Evolutionary conservation across 2,113 vertebrate species (phyloP).

Genomic region (Podarcis raffonei): DNA sequence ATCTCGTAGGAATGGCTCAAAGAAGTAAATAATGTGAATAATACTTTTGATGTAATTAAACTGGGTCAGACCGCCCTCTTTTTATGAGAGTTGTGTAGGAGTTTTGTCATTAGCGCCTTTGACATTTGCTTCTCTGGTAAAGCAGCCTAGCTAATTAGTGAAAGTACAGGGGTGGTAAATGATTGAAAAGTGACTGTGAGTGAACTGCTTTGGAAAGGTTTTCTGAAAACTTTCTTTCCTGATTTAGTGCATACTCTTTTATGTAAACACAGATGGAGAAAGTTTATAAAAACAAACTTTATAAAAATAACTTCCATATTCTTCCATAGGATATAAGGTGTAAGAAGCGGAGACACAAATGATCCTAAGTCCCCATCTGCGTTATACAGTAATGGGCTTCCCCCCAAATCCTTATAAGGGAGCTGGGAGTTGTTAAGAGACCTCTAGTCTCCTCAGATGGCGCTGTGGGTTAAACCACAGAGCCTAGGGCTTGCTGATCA

Average conservation of each 20-base stretch:
- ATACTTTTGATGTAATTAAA: rapidly evolving
- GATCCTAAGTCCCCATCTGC: too few species aligned
- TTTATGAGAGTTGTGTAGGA: slow-evolving; percentile 46
- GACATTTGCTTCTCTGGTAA: background rate
- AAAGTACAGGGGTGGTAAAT: background rate
- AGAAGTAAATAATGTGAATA: background rate
- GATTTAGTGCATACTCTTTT: background rate
- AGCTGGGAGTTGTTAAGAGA: too few species aligned
- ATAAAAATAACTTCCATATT: background rate
- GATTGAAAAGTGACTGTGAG: slow-evolving; percentile 17
- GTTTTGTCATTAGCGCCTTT: background rate
- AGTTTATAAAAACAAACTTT: background rate
- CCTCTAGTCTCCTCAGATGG: too few species aligned
- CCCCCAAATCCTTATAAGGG: too few species aligned
- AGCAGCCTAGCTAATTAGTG: background rate
- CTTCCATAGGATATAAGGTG: background rate
- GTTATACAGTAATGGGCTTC: too few species aligned
- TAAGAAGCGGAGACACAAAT: background rate
- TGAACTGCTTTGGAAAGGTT: background rate
- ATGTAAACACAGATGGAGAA: background rate
- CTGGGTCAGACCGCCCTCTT: background rate
- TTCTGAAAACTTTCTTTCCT: background rate
- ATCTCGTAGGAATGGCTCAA: too few species aligned
- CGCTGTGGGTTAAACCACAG: too few species aligned
- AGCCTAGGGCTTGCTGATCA: too few species aligned